phyloP scores from a whole-genome alignment of 2,888 invertebrate species.

The Metallyticus violacea region DNA sequence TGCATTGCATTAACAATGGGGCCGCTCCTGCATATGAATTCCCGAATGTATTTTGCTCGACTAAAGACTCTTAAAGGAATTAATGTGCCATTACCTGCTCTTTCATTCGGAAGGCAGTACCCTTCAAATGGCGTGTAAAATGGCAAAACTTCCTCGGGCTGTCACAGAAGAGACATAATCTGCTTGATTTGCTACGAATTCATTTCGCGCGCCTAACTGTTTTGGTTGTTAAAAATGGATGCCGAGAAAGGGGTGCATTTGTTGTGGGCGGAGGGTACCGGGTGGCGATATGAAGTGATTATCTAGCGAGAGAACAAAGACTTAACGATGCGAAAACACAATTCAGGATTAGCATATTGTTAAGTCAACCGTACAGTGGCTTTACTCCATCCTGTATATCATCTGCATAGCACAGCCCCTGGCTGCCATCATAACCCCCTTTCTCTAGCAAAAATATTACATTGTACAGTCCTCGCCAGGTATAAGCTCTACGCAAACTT shows the following conservation, averaged over 20 bases:
- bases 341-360: slow-evolving; percentile 27
- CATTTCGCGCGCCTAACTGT: neutral
- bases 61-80: neutral
- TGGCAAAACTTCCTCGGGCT: neutral
- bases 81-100: too few relatives aligned
- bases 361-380: slow-evolving; percentile 18
- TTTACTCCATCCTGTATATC: neutral
- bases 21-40: neutral
- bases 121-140: neutral
- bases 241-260: too few relatives aligned
- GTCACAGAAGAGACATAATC: neutral
- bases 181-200: neutral
- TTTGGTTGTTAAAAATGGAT: neutral
- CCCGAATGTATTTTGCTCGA: neutral
- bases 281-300: neutral
- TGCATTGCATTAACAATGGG: neutral
- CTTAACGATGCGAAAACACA: slow-evolving; percentile 22
- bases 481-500: too few relatives aligned
- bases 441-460: neutral
- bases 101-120: neutral
- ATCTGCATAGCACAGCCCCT: slow-evolving; percentile 17
- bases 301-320: slow-evolving; percentile 6
- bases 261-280: too few relatives aligned
- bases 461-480: too few relatives aligned
- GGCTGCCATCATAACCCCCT: neutral